Percentiles rank a stretch among this genome's conserved stretches.
Conservation (phyloP, 30 jellyfish, hydroid and myxozoan species). For the Aurelia sp. region DNA sequence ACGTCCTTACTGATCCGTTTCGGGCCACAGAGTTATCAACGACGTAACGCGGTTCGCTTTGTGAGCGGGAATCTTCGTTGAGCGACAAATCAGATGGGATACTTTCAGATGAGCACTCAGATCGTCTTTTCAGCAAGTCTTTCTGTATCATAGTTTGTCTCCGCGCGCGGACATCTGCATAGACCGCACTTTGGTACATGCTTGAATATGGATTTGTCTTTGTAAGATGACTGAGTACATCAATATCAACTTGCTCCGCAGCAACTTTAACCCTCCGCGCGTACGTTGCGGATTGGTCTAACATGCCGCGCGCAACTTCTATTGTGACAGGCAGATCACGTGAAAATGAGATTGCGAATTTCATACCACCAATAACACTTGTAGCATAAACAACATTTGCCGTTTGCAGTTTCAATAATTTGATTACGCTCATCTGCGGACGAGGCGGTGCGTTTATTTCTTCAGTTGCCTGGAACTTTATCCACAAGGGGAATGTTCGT, state of each 20-base stretch:
- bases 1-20: constrained; percentile 2
- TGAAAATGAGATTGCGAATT: constrained; percentile 86
- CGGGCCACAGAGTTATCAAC: constrained; percentile 2
- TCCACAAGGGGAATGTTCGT: constrained; percentile 72
- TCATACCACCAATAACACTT: constrained; percentile 64
- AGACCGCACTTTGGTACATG: constrained; percentile 50
- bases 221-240: constrained; percentile 44
- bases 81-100: constrained; percentile 43
- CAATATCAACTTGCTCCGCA: constrained; percentile 49
- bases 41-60: constrained; percentile 2
- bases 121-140: neutral
- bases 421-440: constrained; percentile 80
- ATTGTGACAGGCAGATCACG: constrained; percentile 87
- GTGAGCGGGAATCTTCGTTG: constrained; percentile 32
- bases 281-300: constrained; percentile 52
- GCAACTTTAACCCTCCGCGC: constrained; percentile 44
- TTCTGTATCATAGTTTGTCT: constrained; percentile 29
- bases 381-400: constrained; percentile 75
- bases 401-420: constrained; percentile 32
- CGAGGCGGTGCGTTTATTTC: constrained; percentile 77
- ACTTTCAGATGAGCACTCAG: constrained; percentile 49
- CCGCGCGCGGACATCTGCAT: constrained; percentile 46
- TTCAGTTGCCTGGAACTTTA: constrained; percentile 48
- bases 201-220: constrained; percentile 41
- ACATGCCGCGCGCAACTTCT: constrained; percentile 72